Conservation (phyloP, 2,113 vertebrate species). For the cat (Felis catus) region F.catus_Fca126_mat1.0 CM031417.1:31892001-31892500, state of each 20-base stretch:
- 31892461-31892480: not conserved
- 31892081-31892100: not conserved
- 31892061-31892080: constrained; percentile 40
- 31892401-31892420: not conserved
- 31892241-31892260: not conserved
- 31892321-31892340: not conserved
- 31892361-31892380: not conserved
- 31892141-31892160: constrained; percentile 72
- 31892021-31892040: not conserved
- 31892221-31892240: not conserved
- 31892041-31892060: constrained; percentile 61
- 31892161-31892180: constrained; percentile 52
- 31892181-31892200: not conserved
- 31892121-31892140: constrained; percentile 78
- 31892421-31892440: no score
- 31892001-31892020: not conserved
- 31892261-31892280: not conserved
- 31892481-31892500: not conserved
- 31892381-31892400: not conserved
- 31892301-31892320: not conserved
- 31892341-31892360: not conserved
- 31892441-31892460: not conserved
- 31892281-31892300: not conserved
- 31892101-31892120: constrained; percentile 57
- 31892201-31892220: not conserved